Evolutionary conservation across 2,113 vertebrate genomes (phyloP), one percentile per base, ranked within the genome.

Genomic region (Bos javanicus): DNA sequence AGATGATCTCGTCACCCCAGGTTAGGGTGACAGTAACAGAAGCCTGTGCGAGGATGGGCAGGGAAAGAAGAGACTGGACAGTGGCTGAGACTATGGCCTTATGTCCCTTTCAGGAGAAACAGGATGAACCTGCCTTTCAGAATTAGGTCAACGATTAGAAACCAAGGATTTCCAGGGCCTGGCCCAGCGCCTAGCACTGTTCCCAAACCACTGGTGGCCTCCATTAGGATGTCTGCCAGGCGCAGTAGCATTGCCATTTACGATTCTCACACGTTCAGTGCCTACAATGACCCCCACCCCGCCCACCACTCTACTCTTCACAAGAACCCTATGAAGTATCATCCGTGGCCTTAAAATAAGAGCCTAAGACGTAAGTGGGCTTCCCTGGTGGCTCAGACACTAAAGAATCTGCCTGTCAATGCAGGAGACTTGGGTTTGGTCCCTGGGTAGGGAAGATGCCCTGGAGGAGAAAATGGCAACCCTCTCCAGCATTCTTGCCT

Each of bases 211-310:
- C 2, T 2, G 28, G 33, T 11, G 62, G 46, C 25, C n/a, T 5
- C 21, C 36, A 16, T 5, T 2, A 0, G 7, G 16, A 11, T 0
- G 25, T 14, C 9, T 39, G 19, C 13, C 8, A 0, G 43, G 2
- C 6, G 0, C 0, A 4, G 13, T 0, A 2, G 2, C 0, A 11
- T 0, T 43, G 13, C 2, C 2, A 0, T 12, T 62, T 81, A 56
- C 33, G 76, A 19, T 19, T 9, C 7, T 54, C 50, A 57, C 3
- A 30, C 2, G 1, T 1, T 9, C 23, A 30, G 43, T 2, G 26
- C n/a, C n/a, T 26, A 33, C 9, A 3, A 25, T 0, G 10, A 14
- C 15, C 6, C 33, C 13, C 25, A 11, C 10, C 19, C n/a, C 1
- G 2, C n/a, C n/a, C n/a, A 11, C 67, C 9, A 6, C 21, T 3